Conservation (phyloP, 2,888 invertebrate genomes). For the Aphodius sticticus region DNA sequence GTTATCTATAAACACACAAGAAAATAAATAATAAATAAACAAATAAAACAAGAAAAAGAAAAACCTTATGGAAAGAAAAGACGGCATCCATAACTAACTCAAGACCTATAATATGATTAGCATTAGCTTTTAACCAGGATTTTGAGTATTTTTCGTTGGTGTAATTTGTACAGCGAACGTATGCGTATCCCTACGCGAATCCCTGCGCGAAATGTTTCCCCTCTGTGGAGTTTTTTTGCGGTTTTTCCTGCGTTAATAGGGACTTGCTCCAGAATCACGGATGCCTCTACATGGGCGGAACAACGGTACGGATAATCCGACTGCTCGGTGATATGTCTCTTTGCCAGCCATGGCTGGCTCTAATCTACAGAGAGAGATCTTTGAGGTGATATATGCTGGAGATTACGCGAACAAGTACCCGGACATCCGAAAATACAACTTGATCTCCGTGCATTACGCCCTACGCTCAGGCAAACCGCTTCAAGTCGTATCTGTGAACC, state of each 20-base stretch:
- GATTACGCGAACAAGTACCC: conserved; percentile 22
- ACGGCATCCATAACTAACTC: too few species aligned
- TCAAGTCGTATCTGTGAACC: neutral
- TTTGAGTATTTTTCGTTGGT: too few species aligned
- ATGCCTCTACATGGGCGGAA: conserved; percentile 13
- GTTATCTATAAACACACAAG: too few species aligned
- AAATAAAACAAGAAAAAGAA: too few species aligned
- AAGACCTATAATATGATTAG: too few species aligned
- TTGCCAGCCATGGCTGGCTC: neutral
- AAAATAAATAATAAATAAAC: too few species aligned
- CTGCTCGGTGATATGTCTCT: neutral
- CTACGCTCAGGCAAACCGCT: neutral
- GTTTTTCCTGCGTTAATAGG: conserved; percentile 18
- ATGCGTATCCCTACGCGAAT: too few species aligned
- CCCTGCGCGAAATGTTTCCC: neutral
- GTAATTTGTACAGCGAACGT: too few species aligned
- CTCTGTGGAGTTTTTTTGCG: conserved; percentile 11
- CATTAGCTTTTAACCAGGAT: too few species aligned
- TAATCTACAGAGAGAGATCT: conserved; percentile 25
- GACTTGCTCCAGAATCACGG: neutral
- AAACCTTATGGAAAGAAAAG: too few species aligned
- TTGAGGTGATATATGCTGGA: conserved; percentile 21
- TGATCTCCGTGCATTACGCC: neutral
- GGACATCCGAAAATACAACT: conserved; percentile 17
- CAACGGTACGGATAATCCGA: conserved; percentile 19